Conservation (phyloP, 1,140 invertebrate genomes). For the Cotesia glomerata region DNA sequence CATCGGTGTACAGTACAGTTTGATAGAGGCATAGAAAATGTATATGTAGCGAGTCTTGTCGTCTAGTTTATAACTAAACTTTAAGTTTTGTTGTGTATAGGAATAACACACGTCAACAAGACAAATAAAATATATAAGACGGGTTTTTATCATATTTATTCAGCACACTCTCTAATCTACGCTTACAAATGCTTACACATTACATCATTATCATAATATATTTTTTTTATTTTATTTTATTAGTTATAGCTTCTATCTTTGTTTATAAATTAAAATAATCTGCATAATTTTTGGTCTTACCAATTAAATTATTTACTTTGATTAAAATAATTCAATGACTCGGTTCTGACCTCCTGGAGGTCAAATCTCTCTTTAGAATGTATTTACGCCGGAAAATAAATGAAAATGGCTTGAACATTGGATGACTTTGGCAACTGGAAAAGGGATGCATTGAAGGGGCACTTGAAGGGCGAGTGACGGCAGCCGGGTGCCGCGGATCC, state of each 20-base stretch:
- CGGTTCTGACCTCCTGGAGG: neutral
- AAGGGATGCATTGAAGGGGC: neutral
- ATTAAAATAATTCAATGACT: conserved; percentile 5
- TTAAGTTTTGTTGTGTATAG: neutral
- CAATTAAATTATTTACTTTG: neutral
- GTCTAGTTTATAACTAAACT: no score
- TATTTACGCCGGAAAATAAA: no score
- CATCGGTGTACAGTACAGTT: neutral
- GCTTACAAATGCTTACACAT: no score
- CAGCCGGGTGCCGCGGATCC: conserved; percentile 24
- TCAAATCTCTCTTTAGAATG: neutral
- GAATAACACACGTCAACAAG: no score
- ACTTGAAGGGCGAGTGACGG: conserved; percentile 18
- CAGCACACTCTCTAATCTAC: no score
- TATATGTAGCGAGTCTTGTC: conserved; percentile 6
- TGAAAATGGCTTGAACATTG: neutral
- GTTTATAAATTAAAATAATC: no score
- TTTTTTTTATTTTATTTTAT: no score
- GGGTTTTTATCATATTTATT: no score
- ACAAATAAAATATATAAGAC: no score
- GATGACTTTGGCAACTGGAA: neutral
- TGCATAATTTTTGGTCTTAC: no score
- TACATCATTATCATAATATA: no score
- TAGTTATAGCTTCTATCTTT: no score
- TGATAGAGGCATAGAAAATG: conserved; percentile 24